Percentiles rank a stretch among this genome's conserved stretches.
Evolutionary conservation across 2,113 vertebrate genomes (phyloP).

Genomic region (Sterna hirundo): DNA sequence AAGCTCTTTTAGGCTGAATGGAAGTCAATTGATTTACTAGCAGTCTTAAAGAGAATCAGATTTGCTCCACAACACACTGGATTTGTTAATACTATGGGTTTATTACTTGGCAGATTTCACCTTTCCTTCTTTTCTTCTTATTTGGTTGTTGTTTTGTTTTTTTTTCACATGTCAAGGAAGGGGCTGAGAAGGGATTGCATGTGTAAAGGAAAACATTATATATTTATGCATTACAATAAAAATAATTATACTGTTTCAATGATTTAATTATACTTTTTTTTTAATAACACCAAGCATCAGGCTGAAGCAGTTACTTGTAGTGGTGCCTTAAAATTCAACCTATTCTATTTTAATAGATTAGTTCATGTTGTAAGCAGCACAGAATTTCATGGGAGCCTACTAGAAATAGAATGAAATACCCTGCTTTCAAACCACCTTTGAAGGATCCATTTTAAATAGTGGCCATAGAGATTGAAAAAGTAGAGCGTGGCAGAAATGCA

Average conservation of each 20-base stretch:
- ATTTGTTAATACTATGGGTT: background rate
- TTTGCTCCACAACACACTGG: background rate
- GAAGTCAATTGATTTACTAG: background rate
- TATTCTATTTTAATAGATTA: background rate
- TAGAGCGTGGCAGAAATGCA: background rate
- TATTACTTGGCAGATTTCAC: background rate
- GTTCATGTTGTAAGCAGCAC: background rate
- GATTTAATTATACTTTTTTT: background rate
- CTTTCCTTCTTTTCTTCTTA: background rate
- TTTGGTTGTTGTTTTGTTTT: background rate
- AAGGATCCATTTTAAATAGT: background rate
- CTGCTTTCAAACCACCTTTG: background rate
- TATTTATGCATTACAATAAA: background rate
- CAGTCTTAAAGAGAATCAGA: background rate
- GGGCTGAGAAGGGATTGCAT: background rate
- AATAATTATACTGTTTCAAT: background rate
- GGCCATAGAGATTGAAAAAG: background rate
- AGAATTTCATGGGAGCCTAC: background rate
- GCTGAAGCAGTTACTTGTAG: background rate
- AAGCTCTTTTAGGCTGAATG: background rate
- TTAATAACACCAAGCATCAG: background rate
- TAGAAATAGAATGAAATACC: background rate
- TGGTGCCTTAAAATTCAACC: background rate
- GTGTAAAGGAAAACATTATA: background rate
- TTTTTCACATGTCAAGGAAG: background rate